These are phyloP conservation scores for Hormaphis cornu DNA, from an alignment of 1,140 invertebrate species.

Conservation along the genomic window DNA sequence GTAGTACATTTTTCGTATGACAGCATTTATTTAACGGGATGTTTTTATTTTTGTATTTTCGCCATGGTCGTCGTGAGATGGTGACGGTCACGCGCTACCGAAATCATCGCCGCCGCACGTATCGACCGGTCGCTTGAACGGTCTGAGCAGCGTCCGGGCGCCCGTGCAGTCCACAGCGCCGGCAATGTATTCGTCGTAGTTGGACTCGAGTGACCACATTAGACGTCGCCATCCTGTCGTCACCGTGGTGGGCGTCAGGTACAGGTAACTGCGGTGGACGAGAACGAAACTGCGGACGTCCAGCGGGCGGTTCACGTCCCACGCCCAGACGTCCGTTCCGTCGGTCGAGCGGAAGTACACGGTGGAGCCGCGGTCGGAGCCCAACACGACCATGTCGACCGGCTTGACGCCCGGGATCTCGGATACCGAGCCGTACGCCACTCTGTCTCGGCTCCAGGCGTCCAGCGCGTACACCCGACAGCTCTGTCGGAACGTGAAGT, in stretches of 20 bases:
- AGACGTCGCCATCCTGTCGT: background rate
- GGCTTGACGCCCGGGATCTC: conserved; percentile 4
- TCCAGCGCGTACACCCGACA: background rate
- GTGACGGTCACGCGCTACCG: background rate
- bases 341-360: background rate
- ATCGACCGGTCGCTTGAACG: background rate
- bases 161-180: conserved; percentile 1
- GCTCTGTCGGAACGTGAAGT: conserved; percentile 1
- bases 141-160: background rate
- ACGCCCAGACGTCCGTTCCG: background rate
- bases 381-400: background rate
- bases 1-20: no score
- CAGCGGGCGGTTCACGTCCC: conserved; percentile 8
- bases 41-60: no score
- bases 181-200: background rate
- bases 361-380: background rate
- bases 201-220: conserved; percentile 7
- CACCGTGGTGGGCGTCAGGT: background rate
- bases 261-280: background rate
- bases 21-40: no score
- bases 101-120: background rate
- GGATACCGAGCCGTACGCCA: background rate
- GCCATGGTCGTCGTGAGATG: no score
- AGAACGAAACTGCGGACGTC: background rate
- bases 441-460: background rate